These are phyloP conservation scores for Collichthys lucidus DNA, from an alignment of 2,113 vertebrate species.

Conservation along the genomic window DNA sequence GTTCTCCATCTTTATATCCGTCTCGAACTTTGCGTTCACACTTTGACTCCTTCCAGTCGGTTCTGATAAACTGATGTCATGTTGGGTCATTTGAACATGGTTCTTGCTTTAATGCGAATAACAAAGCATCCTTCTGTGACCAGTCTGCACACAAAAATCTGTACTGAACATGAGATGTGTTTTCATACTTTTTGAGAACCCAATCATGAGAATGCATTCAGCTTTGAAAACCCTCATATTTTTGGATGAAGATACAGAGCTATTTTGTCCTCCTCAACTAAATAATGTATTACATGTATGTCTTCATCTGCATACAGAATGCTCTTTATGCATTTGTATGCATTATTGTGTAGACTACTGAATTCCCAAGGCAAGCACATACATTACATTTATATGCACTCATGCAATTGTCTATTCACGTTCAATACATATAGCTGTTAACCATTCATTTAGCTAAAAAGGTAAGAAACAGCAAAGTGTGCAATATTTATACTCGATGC, in stretches of 20 bases:
- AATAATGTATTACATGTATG: neutral
- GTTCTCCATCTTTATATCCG: neutral
- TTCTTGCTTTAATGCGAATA: neutral
- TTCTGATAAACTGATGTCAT: neutral
- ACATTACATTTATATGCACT: neutral
- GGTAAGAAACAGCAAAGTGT: neutral
- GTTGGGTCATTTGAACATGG: neutral
- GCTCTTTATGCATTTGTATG: neutral
- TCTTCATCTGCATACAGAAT: neutral
- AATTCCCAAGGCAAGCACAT: neutral
- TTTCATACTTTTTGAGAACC: neutral
- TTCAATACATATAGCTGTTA: neutral
- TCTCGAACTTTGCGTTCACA: conserved; percentile 4
- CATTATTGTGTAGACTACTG: neutral
- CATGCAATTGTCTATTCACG: neutral
- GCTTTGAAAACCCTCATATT: neutral
- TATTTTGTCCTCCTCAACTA: neutral
- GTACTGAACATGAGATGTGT: neutral
- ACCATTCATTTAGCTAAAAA: neutral
- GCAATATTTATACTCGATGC: neutral
- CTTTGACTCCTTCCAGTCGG: neutral
- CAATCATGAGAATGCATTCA: neutral
- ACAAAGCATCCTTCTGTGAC: neutral
- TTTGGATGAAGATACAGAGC: neutral
- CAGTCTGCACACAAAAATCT: neutral